A percentile compares a stretch with the other conserved stretches of the same genome.
phyloP scores from a whole-genome alignment of 2,797 vertebrate species.

The Megaceryle alcyon region DNA sequence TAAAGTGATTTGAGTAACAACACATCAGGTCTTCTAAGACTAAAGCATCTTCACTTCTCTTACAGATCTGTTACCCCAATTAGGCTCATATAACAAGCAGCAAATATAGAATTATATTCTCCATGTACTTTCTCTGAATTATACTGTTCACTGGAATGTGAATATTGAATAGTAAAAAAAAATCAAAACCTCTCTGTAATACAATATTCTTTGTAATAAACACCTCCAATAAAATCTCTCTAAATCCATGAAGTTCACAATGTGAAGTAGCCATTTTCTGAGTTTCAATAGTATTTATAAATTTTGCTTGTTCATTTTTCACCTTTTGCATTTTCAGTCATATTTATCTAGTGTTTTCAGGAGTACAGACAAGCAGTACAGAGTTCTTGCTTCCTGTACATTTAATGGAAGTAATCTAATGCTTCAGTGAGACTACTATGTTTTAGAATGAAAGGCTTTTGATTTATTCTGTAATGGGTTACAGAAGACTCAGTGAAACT shows the following conservation, averaged over 20 bases:
- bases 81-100: background rate
- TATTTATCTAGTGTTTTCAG: background rate
- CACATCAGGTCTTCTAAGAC: background rate
- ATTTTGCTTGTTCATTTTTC: background rate
- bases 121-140: background rate
- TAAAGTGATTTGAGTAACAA: background rate
- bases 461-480: background rate
- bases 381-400: background rate
- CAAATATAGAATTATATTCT: background rate
- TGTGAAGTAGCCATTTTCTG: background rate
- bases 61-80: background rate
- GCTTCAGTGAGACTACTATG: background rate
- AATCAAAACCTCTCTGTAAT: background rate
- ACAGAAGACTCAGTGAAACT: background rate
- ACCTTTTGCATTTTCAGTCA: background rate
- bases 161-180: background rate
- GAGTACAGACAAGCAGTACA: background rate
- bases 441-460: constrained; percentile 38
- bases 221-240: background rate
- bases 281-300: background rate
- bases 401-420: background rate
- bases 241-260: background rate
- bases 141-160: background rate
- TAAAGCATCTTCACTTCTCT: background rate
- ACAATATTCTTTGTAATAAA: background rate